phyloP scores from a whole-genome alignment of 37 sponge, comb jelly and placozoan genomes.

The Spongilla lacustris region DNA sequence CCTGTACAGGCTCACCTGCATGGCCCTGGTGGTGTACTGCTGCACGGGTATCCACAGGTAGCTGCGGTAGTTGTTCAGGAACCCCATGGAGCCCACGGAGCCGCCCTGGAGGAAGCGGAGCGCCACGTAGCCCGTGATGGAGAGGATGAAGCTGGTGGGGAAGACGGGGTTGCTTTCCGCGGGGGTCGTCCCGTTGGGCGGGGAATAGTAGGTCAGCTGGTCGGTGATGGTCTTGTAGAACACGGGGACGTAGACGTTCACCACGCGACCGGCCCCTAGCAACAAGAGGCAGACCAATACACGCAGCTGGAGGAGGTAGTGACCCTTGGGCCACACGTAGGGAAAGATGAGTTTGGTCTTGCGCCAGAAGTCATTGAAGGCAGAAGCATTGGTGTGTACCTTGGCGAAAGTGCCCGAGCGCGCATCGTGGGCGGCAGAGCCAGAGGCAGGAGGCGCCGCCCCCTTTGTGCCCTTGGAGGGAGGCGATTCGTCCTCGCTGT shows the following conservation, averaged over 20 bases:
- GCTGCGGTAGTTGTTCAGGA: constrained; percentile 76
- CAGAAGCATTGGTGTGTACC: constrained; percentile 48
- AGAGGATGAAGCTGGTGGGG: constrained; percentile 34
- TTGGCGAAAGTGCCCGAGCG: constrained; percentile 41
- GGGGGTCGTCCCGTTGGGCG: constrained; percentile 7
- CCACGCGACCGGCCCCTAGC: constrained; percentile 78
- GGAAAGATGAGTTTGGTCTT: constrained; percentile 82
- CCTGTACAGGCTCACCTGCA: constrained; percentile 78
- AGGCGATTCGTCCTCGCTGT: not conserved
- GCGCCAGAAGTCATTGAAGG: constrained; percentile 72
- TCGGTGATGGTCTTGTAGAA: constrained; percentile 94
- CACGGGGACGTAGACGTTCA: constrained; percentile 93
- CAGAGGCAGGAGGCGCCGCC: not conserved
- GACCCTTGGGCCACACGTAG: constrained; percentile 92
- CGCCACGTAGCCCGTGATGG: constrained; percentile 70
- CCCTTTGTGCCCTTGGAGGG: not conserved
- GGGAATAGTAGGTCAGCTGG: constrained; percentile 41
- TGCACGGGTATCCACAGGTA: constrained; percentile 93
- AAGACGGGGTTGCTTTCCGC: not conserved
- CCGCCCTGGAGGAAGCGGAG: constrained; percentile 85
- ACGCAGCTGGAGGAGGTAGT: constrained; percentile 77
- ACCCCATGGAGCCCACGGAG: constrained; percentile 78
- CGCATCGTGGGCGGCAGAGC: not conserved
- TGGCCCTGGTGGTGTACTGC: constrained; percentile 87
- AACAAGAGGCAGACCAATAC: constrained; percentile 84